phyloP scores from a whole-genome alignment of 2,113 vertebrate species.

The Tetrao urogallus region DNA sequence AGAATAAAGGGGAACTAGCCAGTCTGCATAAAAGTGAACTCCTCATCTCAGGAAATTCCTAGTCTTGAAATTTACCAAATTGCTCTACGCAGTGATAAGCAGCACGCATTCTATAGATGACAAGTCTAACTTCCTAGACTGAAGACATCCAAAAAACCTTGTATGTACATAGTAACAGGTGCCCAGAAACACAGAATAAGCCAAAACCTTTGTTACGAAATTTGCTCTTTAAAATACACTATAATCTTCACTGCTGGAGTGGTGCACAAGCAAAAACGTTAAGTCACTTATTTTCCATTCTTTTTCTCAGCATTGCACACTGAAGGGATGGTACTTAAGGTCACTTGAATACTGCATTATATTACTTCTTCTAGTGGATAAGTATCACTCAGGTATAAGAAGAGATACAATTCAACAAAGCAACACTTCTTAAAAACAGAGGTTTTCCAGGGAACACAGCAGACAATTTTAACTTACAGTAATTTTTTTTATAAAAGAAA shows the following conservation, averaged over 20 bases:
- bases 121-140: background rate
- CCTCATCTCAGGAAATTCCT: background rate
- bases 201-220: background rate
- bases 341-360: background rate
- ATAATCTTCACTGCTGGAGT: background rate
- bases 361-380: background rate
- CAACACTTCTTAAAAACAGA: background rate
- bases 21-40: background rate
- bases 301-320: background rate
- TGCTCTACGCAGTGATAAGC: background rate
- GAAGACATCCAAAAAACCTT: background rate
- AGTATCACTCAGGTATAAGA: background rate
- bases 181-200: background rate
- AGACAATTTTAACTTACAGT: background rate
- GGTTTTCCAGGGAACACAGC: background rate
- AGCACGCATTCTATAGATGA: background rate
- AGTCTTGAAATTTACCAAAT: background rate
- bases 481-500: background rate
- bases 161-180: background rate
- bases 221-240: background rate
- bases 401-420: background rate
- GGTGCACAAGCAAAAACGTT: background rate
- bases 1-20: background rate
- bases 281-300: background rate
- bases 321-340: background rate